A percentile compares a stretch with the other conserved stretches of the same genome.
Evolutionary conservation across 1,140 invertebrate species (phyloP).

Genomic region (Caerostris darwini): DNA sequence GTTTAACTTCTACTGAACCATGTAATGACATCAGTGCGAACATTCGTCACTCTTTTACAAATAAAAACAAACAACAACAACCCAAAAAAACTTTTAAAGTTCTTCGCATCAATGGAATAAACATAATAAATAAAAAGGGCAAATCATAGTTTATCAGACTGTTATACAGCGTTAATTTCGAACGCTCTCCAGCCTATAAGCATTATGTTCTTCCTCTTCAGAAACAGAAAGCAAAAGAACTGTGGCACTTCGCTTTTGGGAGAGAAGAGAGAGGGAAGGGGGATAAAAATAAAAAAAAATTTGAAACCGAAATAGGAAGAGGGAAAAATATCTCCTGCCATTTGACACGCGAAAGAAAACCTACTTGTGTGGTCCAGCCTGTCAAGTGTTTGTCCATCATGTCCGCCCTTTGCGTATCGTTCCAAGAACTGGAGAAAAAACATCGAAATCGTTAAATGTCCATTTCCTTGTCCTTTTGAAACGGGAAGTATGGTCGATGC

Average conservation of each 20-base stretch:
- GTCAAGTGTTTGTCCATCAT: constrained; percentile 36
- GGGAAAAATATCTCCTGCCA: constrained; percentile 1
- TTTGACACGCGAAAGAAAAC: constrained; percentile 47
- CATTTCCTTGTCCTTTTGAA: constrained; percentile 5
- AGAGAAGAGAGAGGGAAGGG: not conserved
- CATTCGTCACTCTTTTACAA: no score
- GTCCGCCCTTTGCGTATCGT: not conserved
- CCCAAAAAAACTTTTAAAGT: no score
- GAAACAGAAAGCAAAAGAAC: no score
- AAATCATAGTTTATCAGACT: no score
- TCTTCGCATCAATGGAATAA: no score
- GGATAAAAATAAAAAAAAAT: not conserved
- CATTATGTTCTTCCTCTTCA: no score
- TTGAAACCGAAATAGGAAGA: constrained; percentile 27
- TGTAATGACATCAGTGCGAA: no score
- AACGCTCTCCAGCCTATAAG: no score
- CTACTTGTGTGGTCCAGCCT: constrained; percentile 64
- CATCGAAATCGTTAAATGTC: not conserved
- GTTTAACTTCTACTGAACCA: no score
- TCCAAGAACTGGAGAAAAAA: constrained; percentile 4
- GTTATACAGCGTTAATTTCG: no score
- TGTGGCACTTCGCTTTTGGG: not conserved
- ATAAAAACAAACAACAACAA: no score
- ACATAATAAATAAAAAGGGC: no score
- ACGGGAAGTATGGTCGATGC: not conserved